phyloP scores from a whole-genome alignment of 37 sponge, comb jelly and placozoan genomes.

The Aplysina aerophoba region DNA sequence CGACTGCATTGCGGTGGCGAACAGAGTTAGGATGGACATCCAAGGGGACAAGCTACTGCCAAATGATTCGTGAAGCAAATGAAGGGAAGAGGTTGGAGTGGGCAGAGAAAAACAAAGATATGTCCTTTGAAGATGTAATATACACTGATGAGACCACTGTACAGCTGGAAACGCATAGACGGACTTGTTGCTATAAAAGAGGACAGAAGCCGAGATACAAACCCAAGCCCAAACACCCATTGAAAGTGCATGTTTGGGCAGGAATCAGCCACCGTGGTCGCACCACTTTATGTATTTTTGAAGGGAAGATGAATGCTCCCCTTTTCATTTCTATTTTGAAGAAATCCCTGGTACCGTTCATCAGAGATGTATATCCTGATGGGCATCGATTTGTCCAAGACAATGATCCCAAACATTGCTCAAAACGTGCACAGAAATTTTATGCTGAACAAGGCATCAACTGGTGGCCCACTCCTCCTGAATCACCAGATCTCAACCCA shows the following conservation, averaged over 20 bases:
- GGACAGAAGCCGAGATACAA: conserved; percentile 24
- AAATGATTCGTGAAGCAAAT: conserved; percentile 31
- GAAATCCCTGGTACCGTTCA: conserved; percentile 8
- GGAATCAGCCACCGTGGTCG: conserved; percentile 18
- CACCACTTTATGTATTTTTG: conserved; percentile 7
- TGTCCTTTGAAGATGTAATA: conserved; percentile 31
- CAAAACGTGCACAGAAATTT: neutral
- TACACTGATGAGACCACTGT: conserved; percentile 43
- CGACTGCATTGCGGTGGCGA: conserved; percentile 16
- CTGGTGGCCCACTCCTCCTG: conserved; percentile 34
- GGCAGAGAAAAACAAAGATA: conserved; percentile 10
- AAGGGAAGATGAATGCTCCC: conserved; percentile 26
- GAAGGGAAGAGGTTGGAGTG: conserved; percentile 35
- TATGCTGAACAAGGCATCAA: conserved; percentile 10
- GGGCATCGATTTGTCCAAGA: conserved; percentile 32
- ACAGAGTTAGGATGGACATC: conserved; percentile 32
- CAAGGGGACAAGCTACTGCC: conserved; percentile 39
- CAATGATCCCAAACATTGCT: conserved; percentile 32
- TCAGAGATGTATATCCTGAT: conserved; percentile 27
- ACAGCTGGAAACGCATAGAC: conserved; percentile 37
- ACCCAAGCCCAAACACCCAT: conserved; percentile 24
- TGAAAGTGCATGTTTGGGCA: conserved; percentile 23
- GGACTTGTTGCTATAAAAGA: conserved; percentile 14
- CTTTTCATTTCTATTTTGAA: conserved; percentile 10
- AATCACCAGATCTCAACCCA: conserved; percentile 29